These are phyloP conservation scores for Drosophila setosimentum DNA, from an alignment of 2,888 invertebrate species.

Conservation along the genomic window DNA sequence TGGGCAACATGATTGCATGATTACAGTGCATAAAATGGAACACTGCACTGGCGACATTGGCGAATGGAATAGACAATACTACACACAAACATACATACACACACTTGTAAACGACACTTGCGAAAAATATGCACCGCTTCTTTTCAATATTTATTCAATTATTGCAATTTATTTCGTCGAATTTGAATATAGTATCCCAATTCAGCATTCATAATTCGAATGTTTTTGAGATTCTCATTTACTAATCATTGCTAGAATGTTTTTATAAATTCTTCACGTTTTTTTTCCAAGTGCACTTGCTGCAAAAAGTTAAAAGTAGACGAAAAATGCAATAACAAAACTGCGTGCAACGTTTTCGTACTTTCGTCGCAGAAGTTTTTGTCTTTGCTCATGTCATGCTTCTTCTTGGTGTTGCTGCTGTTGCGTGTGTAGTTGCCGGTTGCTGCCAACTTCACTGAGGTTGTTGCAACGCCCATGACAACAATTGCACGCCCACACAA, in stretches of 20 bases:
- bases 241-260: neutral
- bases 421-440: conserved; percentile 33
- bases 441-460: conserved; percentile 71
- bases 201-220: neutral
- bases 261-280: neutral
- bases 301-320: conserved; percentile 51
- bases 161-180: neutral
- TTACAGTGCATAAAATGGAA: conserved; percentile 67
- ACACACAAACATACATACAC: conserved; percentile 1
- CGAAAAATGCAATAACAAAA: conserved; percentile 62
- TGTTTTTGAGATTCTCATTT: neutral
- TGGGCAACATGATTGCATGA: conserved; percentile 80
- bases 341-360: conserved; percentile 55
- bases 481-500: conserved; percentile 51
- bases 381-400: conserved; percentile 39
- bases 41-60: conserved; percentile 11
- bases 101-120: neutral
- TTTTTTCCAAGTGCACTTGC: conserved; percentile 19
- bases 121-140: neutral
- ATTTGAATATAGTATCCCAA: neutral
- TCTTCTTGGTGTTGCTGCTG: conserved; percentile 26
- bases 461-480: conserved; percentile 72
- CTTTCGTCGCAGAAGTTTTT: conserved; percentile 56
- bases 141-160: neutral
- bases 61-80: neutral